phyloP scores from a whole-genome alignment of 2,113 vertebrate species.

The Bujurquina vittata region DNA sequence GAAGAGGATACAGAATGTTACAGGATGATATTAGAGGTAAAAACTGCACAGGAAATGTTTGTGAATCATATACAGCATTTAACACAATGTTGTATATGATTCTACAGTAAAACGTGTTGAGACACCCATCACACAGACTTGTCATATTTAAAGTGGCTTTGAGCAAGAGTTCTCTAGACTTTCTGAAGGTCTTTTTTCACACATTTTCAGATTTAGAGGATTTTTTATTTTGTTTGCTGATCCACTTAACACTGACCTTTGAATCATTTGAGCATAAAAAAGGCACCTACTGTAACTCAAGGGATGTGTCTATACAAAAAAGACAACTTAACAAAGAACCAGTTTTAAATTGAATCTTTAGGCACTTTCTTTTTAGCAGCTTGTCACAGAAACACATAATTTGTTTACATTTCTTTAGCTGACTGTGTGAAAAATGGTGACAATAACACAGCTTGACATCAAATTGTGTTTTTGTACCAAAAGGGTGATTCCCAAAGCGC shows the following conservation, averaged over 20 bases:
- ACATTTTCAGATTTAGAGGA: not conserved
- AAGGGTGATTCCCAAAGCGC: not conserved
- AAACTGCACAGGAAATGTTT: not conserved
- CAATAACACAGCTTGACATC: not conserved
- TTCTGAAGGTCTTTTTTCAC: not conserved
- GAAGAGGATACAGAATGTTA: not conserved
- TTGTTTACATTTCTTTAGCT: not conserved
- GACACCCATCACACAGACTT: not conserved
- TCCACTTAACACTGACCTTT: not conserved
- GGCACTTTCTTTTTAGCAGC: too few relatives aligned
- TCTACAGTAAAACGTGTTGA: not conserved
- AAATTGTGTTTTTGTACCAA: too few relatives aligned
- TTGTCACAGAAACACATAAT: not conserved
- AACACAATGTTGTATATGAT: not conserved
- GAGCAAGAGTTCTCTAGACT: not conserved
- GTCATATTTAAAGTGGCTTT: not conserved
- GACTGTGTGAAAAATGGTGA: not conserved
- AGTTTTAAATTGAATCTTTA: not conserved
- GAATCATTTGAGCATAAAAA: not conserved
- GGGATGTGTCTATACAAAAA: not conserved
- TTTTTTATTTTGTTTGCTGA: too few relatives aligned
- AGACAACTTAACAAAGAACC: not conserved
- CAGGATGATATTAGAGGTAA: not conserved
- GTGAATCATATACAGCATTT: not conserved
- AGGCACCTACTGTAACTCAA: not conserved